Evolutionary conservation across 2,888 invertebrate genomes (phyloP), one percentile per base, ranked within the genome.

Genomic region (Pandemis cinnamomeana): DNA sequence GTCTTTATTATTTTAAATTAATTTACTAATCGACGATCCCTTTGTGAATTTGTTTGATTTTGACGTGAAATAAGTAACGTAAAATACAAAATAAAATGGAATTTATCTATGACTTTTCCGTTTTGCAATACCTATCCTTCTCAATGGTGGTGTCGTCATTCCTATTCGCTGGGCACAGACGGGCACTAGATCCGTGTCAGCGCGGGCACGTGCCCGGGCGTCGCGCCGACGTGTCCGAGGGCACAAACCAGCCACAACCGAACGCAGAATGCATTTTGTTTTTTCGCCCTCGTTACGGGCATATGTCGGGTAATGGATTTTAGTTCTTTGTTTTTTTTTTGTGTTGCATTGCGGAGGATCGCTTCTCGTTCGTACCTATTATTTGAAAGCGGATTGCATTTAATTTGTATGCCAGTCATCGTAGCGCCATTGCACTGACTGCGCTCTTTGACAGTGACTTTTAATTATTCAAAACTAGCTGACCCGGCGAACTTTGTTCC

Each of bases 291-390:
- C 42, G 62, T 70, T 53, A 27, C 62, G 8, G 51, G 8, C 11
- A 42, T 15, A 66, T 48, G 60, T 51, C 60, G 42, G 27, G 58
- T 66, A 71, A 71, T 71, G 71, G 66, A 66, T 71, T 66, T 71
- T 10, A 46, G 60, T 27, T 60, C 20, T 60, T 71, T 60, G 58
- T 58, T 46, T 44, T 5, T 61, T 36, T 61, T 60, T 11, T 61
- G 13, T 8, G 10, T 20, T 20, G 20, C 8, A 7, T 58, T 8
- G 20, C 20, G 7, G 20, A 11, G 27, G 4, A 58, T 3, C 27
- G 27, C 2, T 36, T 36, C 27, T 36, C 44, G 0, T 44, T 2
- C 8, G 44, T 44, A n/a, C n/a, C n/a, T n/a, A 44, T 44, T 8
- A 44, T 44, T 44, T 44, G 0, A 44, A 44, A 8, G 7, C 44